Evolutionary conservation across 2,888 invertebrate genomes (phyloP).

Genomic region (Heterodera filipjevi): DNA sequence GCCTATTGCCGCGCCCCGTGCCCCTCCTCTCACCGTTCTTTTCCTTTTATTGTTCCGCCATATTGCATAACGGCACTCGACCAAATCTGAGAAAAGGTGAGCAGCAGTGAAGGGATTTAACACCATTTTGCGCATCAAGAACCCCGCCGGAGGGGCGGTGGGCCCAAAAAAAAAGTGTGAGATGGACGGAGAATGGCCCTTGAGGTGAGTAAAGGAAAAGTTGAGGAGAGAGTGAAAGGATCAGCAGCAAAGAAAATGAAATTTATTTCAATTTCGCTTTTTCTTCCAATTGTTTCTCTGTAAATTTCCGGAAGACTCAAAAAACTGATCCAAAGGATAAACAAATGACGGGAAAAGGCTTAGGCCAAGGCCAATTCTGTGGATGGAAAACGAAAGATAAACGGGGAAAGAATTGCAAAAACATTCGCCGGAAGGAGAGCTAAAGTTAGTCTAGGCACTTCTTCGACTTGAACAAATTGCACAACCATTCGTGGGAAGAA

Average conservation of each 20-base stretch:
- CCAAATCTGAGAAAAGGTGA: constrained; percentile 12
- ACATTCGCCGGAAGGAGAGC: background rate
- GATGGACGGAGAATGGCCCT: background rate
- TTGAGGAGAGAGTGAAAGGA: background rate
- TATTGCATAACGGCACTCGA: constrained; percentile 10
- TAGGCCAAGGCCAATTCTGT: background rate
- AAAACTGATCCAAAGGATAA: constrained; percentile 7
- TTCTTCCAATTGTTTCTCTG: background rate
- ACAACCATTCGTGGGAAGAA: constrained; percentile 2
- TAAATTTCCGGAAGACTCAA: background rate
- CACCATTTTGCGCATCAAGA: constrained; percentile 10
- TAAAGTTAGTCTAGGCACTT: background rate
- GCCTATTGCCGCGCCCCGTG: background rate
- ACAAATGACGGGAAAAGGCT: background rate
- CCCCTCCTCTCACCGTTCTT: background rate
- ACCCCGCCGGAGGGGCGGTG: background rate
- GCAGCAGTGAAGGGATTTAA: background rate
- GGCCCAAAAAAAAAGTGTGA: background rate
- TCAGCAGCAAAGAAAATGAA: background rate
- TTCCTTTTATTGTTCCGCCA: background rate
- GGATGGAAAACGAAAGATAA: background rate
- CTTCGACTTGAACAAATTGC: background rate
- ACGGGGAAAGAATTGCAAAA: background rate
- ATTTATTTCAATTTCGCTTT: background rate
- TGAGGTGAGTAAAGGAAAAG: background rate